These are phyloP conservation scores for Mythimna pallens DNA, from an alignment of 2,888 invertebrate genomes.

Conservation along the genomic window DNA sequence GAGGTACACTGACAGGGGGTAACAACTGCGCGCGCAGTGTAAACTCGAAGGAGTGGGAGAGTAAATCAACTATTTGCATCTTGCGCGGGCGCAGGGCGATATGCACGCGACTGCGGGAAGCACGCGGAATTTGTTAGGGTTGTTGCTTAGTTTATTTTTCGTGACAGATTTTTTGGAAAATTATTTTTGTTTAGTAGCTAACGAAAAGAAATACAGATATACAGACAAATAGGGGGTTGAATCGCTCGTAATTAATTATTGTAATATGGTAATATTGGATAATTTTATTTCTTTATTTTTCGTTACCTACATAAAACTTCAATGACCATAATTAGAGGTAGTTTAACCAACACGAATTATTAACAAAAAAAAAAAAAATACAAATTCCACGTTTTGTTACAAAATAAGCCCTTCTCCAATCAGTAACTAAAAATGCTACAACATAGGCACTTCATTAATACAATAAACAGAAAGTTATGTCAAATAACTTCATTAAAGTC, in stretches of 20 bases:
- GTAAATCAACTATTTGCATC: constrained; percentile 89
- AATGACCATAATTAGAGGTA: neutral
- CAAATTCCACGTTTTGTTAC: neutral
- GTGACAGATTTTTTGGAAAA: neutral
- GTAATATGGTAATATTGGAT: neutral
- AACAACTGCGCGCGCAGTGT: constrained; percentile 73
- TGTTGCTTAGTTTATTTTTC: constrained; percentile 37
- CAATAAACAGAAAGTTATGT: constrained; percentile 19
- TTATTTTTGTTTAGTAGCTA: neutral
- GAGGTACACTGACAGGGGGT: constrained; percentile 72
- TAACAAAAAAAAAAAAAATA: neutral
- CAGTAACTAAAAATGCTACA: neutral
- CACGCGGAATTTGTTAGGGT: constrained; percentile 43
- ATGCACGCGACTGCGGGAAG: constrained; percentile 51
- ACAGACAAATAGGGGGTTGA: neutral
- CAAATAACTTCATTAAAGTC: constrained; percentile 47
- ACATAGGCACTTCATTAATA: constrained; percentile 22
- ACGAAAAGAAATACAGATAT: neutral
- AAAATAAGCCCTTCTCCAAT: neutral
- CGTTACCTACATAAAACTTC: neutral
- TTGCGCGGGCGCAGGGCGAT: constrained; percentile 59
- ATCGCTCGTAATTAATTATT: no score
- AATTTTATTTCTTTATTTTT: neutral
- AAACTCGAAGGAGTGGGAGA: constrained; percentile 74
- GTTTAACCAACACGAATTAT: neutral